Percentiles rank a stretch among this genome's conserved stretches.
Conservation (phyloP, 2,113 vertebrate genomes). For the Rattus norvegicus region DNA sequence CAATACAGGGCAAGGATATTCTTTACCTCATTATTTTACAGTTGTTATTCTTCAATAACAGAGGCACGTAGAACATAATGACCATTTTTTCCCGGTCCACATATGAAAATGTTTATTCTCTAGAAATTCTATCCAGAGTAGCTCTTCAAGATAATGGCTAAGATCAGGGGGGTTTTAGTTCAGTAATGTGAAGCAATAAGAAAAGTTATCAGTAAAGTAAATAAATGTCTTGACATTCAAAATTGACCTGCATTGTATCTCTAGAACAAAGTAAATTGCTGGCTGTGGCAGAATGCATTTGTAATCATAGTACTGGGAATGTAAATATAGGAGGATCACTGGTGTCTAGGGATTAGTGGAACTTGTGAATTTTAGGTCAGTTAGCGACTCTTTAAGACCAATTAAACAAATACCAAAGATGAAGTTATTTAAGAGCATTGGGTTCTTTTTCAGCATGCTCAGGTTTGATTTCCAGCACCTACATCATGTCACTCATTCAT, state of each 20-base stretch:
- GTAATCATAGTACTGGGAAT: neutral
- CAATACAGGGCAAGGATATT: neutral
- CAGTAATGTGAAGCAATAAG: neutral
- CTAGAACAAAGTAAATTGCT: neutral
- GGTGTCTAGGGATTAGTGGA: neutral
- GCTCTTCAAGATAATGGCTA: neutral
- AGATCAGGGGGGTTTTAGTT: neutral
- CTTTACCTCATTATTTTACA: neutral
- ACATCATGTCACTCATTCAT: neutral
- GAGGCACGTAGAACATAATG: neutral
- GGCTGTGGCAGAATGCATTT: neutral
- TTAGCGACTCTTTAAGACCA: neutral
- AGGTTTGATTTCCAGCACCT: neutral
- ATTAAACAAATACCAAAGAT: neutral
- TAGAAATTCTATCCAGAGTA: neutral
- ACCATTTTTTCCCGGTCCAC: rapidly evolving
- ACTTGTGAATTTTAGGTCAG: neutral
- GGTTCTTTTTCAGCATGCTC: neutral
- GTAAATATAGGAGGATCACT: neutral
- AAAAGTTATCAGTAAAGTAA: neutral
- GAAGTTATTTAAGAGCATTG: neutral
- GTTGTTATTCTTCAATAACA: neutral
- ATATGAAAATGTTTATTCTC: neutral
- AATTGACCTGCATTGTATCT: too few species aligned
- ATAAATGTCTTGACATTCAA: neutral